Conservation (phyloP, 1,140 invertebrate species). For the Tetramorium parvispinum region DNA sequence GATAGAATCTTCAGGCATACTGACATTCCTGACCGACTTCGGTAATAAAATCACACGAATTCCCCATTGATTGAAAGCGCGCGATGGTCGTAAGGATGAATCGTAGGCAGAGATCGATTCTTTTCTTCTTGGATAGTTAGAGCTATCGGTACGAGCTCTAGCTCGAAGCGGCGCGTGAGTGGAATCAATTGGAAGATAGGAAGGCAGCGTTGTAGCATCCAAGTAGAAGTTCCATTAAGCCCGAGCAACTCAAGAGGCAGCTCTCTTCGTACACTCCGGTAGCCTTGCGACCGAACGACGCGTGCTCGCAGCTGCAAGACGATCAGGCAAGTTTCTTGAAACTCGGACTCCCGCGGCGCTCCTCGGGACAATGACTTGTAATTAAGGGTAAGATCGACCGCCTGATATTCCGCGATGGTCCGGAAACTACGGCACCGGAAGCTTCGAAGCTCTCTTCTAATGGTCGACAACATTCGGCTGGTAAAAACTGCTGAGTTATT, state of each 20-base stretch:
- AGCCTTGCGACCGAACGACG: constrained; percentile 52
- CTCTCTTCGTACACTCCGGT: constrained; percentile 57
- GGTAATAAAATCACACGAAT: constrained; percentile 51
- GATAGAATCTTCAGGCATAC: background rate
- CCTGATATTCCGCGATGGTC: constrained; percentile 52
- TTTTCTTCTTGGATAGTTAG: constrained; percentile 45
- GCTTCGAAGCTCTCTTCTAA: constrained; percentile 23
- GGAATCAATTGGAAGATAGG: constrained; percentile 67
- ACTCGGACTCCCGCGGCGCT: constrained; percentile 37
- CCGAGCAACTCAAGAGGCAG: constrained; percentile 56
- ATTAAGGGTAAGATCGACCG: constrained; percentile 66
- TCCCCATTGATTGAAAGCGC: constrained; percentile 44
- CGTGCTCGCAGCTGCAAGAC: constrained; percentile 57
- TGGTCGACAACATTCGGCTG: constrained; percentile 3
- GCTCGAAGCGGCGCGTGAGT: constrained; percentile 60
- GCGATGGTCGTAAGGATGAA: constrained; percentile 33
- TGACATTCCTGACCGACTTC: constrained; percentile 1
- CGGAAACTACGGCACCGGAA: constrained; percentile 36
- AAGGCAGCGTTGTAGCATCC: constrained; percentile 48
- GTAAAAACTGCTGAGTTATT: constrained; percentile 25
- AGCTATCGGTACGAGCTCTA: constrained; percentile 56
- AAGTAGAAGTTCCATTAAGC: constrained; percentile 71
- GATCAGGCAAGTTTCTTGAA: constrained; percentile 66
- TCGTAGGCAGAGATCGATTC: constrained; percentile 56
- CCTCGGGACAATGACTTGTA: constrained; percentile 67